A percentile compares a stretch with the other conserved stretches of the same genome.
These are phyloP conservation scores for Myotis daubentonii DNA, from an alignment of 2,797 vertebrate species.

Conservation along the genomic window DNA sequence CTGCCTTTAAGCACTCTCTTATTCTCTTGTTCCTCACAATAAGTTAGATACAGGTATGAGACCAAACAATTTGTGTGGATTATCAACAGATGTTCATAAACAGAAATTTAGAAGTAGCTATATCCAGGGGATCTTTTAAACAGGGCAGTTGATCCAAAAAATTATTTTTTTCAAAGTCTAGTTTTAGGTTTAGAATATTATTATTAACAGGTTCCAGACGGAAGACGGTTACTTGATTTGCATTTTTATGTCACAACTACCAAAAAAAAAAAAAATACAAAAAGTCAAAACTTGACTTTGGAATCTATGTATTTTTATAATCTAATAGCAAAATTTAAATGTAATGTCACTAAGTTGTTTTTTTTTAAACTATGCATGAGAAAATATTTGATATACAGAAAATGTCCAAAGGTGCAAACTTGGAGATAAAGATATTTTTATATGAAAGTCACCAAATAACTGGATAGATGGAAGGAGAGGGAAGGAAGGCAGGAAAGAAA, in stretches of 20 bases:
- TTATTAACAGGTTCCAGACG: background rate
- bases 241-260: conserved; percentile 9
- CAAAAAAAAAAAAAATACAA: background rate
- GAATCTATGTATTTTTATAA: background rate
- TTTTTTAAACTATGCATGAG: background rate
- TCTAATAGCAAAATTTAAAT: background rate
- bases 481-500: background rate
- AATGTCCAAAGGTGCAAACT: conserved; percentile 15
- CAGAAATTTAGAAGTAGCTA: conserved; percentile 19
- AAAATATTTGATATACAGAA: conserved; percentile 12
- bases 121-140: background rate
- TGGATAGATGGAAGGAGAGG: background rate
- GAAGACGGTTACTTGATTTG: background rate
- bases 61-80: background rate
- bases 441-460: background rate
- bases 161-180: background rate
- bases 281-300: conserved; percentile 3
- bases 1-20: background rate
- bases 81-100: background rate
- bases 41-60: background rate
- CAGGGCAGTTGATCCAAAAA: background rate
- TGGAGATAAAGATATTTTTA: background rate
- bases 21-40: background rate
- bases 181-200: background rate
- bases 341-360: background rate